phyloP scores from a whole-genome alignment of 2,888 invertebrate genomes.

The Sepioteuthis lessoniana region DNA sequence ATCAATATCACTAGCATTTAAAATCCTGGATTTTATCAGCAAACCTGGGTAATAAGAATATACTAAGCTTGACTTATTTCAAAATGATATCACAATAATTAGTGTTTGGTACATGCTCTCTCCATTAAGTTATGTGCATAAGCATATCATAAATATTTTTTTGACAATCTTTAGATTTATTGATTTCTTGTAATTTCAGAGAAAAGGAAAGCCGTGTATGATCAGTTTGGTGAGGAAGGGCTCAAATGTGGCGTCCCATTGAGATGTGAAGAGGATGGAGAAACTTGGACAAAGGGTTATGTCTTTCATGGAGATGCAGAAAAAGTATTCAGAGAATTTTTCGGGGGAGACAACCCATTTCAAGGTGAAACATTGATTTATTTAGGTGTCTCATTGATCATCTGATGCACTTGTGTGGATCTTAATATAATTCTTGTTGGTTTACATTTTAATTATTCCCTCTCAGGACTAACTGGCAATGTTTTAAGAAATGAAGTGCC shows the following conservation, averaged over 20 bases:
- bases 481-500: too few species aligned
- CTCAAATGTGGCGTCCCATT: slow-evolving; percentile 86
- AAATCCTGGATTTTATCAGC: too few species aligned
- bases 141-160: too few species aligned
- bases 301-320: slow-evolving; percentile 85
- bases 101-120: too few species aligned
- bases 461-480: too few species aligned
- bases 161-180: too few species aligned
- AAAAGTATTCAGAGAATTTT: slow-evolving; percentile 81
- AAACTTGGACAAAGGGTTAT: slow-evolving; percentile 75
- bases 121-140: too few species aligned
- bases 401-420: neutral
- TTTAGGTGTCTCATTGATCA: neutral
- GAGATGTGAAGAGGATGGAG: slow-evolving; percentile 73
- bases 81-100: too few species aligned
- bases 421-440: neutral
- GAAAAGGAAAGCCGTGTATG: slow-evolving; percentile 82
- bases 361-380: slow-evolving; percentile 65
- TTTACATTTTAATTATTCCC: neutral
- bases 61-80: too few species aligned
- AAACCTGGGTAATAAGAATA: too few species aligned
- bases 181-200: slow-evolving; percentile 60
- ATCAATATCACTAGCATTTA: too few species aligned
- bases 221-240: slow-evolving; percentile 91
- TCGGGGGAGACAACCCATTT: slow-evolving; percentile 88